These are phyloP conservation scores for Jaculus jaculus DNA, from an alignment of 2,113 vertebrate species.

Conservation along the genomic window DNA sequence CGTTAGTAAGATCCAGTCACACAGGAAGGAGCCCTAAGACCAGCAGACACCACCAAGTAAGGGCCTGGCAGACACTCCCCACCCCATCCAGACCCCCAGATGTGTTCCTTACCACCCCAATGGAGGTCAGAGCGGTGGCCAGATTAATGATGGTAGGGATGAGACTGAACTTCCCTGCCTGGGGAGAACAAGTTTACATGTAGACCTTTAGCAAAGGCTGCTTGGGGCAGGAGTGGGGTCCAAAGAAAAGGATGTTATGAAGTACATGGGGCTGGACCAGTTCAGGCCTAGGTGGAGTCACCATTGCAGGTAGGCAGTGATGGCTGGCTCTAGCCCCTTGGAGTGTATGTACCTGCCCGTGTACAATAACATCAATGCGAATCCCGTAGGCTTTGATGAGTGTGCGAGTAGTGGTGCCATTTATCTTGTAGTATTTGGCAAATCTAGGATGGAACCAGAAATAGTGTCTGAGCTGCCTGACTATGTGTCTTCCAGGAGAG, in stretches of 20 bases:
- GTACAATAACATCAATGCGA: constrained; percentile 93
- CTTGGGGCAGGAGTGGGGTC: background rate
- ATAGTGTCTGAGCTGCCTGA: background rate
- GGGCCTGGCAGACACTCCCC: too few relatives aligned
- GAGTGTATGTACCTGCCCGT: constrained; percentile 87
- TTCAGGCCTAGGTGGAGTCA: background rate
- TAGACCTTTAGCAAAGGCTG: background rate
- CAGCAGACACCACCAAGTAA: background rate
- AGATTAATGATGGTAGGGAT: constrained; percentile 94
- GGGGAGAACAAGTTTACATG: background rate
- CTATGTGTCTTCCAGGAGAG: background rate
- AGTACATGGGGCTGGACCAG: background rate
- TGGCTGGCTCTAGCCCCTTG: background rate
- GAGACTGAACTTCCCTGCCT: constrained; percentile 95
- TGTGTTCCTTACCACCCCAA: constrained; percentile 90
- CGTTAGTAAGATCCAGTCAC: constrained; percentile 95
- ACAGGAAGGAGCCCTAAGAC: constrained; percentile 93
- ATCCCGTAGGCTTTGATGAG: constrained; percentile 93
- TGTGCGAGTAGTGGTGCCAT: constrained; percentile 86
- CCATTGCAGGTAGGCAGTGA: background rate
- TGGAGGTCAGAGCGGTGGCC: constrained; percentile 93
- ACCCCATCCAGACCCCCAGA: background rate
- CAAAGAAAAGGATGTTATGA: too few relatives aligned
- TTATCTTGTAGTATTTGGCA: constrained; percentile 89
- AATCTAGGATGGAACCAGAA: constrained; percentile 78